Conservation (phyloP, 2,888 invertebrate genomes). For the Protonemura montana region DNA sequence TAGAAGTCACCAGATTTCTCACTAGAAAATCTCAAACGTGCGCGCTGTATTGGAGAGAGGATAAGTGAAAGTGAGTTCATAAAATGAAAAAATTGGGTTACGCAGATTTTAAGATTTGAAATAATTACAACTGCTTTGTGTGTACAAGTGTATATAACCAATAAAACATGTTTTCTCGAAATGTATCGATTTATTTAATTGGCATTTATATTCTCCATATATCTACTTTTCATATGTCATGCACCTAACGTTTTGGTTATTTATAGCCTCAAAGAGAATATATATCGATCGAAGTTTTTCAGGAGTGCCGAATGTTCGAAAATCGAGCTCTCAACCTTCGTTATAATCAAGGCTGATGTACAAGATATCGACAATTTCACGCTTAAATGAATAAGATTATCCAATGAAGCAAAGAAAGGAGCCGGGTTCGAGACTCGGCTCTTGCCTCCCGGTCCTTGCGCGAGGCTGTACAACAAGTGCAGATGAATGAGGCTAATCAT, state of each 20-base stretch:
- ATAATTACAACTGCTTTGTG: slow-evolving; percentile 1
- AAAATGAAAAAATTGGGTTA: background rate
- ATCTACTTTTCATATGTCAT: background rate
- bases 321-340: background rate
- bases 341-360: background rate
- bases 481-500: background rate
- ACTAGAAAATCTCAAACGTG: background rate
- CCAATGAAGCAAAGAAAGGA: background rate
- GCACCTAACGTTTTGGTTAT: background rate
- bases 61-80: background rate
- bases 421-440: background rate
- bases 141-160: background rate
- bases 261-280: background rate
- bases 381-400: background rate
- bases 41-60: background rate
- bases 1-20: background rate
- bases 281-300: background rate
- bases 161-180: slow-evolving; percentile 7
- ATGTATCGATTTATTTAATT: slow-evolving; percentile 12
- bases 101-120: slow-evolving; percentile 12
- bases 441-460: background rate
- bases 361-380: background rate
- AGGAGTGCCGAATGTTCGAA: background rate
- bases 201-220: background rate
- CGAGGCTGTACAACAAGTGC: background rate